Evolutionary conservation across 1,140 invertebrate species (phyloP).

Genomic region (Notospermus geniculatus): DNA sequence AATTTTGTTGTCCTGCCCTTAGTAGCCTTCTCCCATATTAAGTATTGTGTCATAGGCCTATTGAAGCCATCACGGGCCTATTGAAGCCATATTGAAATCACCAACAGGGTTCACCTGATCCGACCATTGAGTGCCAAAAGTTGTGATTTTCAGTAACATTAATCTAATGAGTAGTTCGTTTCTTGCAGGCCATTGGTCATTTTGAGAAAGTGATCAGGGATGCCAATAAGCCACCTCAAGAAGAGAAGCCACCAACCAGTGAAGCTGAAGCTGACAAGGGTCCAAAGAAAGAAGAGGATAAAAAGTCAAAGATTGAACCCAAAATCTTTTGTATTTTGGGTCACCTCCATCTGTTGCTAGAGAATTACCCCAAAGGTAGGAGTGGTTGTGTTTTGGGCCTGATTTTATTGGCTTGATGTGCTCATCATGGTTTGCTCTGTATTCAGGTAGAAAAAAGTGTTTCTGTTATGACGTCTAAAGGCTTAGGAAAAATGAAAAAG

Average conservation of each 20-base stretch:
- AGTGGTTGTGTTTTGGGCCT: conserved; percentile 56
- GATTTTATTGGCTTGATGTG: conserved; percentile 1
- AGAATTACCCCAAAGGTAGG: conserved; percentile 76
- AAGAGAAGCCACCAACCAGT: conserved; percentile 7
- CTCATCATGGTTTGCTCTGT: too few relatives aligned
- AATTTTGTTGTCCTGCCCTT: background rate
- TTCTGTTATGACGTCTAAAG: background rate
- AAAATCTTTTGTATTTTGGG: conserved; percentile 91
- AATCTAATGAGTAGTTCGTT: conserved; percentile 21
- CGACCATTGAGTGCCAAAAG: too few relatives aligned
- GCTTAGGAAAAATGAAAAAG: background rate
- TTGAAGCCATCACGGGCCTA: background rate
- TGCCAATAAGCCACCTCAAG: conserved; percentile 10
- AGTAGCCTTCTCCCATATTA: background rate
- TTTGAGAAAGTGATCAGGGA: conserved; percentile 58
- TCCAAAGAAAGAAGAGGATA: conserved; percentile 16
- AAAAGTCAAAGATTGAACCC: conserved; percentile 64
- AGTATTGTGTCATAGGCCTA: background rate
- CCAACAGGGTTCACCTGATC: too few relatives aligned
- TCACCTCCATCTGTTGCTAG: conserved; percentile 86
- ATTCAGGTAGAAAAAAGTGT: background rate
- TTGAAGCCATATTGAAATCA: too few relatives aligned
- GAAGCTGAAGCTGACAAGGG: background rate
- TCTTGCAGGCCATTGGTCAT: conserved; percentile 44
- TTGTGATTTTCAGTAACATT: too few relatives aligned